phyloP scores from a whole-genome alignment of 2,113 vertebrate genomes.

The Bagarius yarrelli region DNA sequence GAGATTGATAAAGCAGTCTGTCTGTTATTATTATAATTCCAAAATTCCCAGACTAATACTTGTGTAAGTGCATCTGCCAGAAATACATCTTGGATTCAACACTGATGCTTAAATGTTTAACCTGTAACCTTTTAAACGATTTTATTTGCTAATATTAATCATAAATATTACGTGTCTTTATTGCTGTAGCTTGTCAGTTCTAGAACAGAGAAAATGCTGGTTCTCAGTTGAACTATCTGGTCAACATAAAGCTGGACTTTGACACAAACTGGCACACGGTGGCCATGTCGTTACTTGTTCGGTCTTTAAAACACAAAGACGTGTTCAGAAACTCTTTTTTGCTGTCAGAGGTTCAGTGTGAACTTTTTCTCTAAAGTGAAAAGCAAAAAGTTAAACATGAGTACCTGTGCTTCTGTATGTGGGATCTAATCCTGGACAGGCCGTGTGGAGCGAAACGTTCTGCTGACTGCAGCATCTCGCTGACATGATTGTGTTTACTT shows the following conservation, averaged over 20 bases:
- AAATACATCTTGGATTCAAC: background rate
- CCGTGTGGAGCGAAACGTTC: background rate
- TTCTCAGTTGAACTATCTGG: background rate
- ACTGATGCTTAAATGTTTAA: background rate
- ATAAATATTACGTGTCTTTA: background rate
- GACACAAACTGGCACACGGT: conserved; percentile 12
- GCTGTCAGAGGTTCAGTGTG: background rate
- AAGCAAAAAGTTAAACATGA: conserved; percentile 10
- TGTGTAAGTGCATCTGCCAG: background rate
- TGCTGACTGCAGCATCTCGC: conserved; percentile 6
- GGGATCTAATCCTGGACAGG: conserved; percentile 9
- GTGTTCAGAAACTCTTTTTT: background rate
- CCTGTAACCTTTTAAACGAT: background rate
- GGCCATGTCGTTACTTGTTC: background rate
- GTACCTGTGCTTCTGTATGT: conserved; percentile 6
- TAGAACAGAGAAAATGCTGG: background rate
- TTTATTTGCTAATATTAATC: background rate
- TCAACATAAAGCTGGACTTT: background rate
- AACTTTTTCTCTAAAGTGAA: background rate
- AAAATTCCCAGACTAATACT: background rate
- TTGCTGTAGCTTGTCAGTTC: background rate
- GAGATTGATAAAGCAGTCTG: background rate
- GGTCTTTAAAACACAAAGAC: conserved; percentile 8
- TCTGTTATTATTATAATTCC: background rate
- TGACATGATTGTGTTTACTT: background rate